Percentiles rank a stretch among this genome's conserved stretches.
These are phyloP conservation scores for Phortica okadai DNA, from an alignment of 2,888 invertebrate genomes.

Conservation along the genomic window DNA sequence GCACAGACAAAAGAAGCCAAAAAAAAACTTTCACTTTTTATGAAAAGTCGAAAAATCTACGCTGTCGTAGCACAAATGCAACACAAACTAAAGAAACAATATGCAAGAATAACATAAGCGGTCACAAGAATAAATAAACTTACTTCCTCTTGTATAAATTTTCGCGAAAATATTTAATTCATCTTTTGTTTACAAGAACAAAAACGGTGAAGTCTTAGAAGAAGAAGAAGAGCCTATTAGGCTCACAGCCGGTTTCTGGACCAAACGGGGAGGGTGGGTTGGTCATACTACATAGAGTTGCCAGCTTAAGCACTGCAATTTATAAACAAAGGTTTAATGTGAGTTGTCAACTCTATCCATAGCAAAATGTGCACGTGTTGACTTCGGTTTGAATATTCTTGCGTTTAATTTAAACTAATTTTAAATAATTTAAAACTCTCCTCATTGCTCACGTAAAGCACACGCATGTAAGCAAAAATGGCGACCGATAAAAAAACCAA, in stretches of 20 bases:
- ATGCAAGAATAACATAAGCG: too few relatives aligned
- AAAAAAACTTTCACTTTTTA: not conserved
- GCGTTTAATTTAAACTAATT: constrained; percentile 32
- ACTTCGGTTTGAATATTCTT: not conserved
- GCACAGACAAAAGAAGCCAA: not conserved
- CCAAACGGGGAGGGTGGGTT: not conserved
- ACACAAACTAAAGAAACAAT: too few relatives aligned
- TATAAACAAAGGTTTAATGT: not conserved
- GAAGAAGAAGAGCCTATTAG: too few relatives aligned
- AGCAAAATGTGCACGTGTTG: constrained; percentile 42
- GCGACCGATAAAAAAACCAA: constrained; percentile 80
- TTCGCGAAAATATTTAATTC: too few relatives aligned
- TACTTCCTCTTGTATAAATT: too few relatives aligned
- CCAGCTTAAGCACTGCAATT: not conserved
- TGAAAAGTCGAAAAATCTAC: not conserved
- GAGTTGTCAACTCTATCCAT: not conserved
- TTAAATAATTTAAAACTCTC: not conserved
- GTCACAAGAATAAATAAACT: too few relatives aligned
- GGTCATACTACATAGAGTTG: not conserved
- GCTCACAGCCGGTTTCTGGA: too few relatives aligned
- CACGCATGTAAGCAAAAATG: constrained; percentile 48
- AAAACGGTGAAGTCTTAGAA: too few relatives aligned
- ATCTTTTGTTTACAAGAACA: too few relatives aligned
- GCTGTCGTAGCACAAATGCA: too few relatives aligned
- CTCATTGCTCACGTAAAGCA: not conserved